Conservation (phyloP, 2,797 vertebrate genomes). For the Anguilla anguilla region DNA sequence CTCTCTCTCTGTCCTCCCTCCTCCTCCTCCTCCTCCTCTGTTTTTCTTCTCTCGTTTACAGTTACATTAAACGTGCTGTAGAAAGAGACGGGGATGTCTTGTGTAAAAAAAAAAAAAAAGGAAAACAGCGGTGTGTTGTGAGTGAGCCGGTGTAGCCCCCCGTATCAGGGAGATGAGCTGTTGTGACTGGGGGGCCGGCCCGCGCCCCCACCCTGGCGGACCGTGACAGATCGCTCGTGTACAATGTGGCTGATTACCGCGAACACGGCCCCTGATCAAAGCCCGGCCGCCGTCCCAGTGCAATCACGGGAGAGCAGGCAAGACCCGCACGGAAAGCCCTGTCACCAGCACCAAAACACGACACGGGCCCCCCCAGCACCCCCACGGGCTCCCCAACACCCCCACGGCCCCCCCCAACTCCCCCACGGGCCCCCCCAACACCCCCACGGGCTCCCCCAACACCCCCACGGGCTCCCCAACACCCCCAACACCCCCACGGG, state of each 20-base stretch:
- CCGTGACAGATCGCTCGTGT: slow-evolving; percentile 36
- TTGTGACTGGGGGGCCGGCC: slow-evolving; percentile 44
- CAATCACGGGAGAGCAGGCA: slow-evolving; percentile 44
- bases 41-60: not conserved
- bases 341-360: slow-evolving; percentile 37
- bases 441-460: slow-evolving; percentile 28
- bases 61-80: slow-evolving; percentile 26
- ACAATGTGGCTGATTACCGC: slow-evolving; percentile 39
- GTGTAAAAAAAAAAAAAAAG: slow-evolving; percentile 29
- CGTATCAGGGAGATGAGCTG: slow-evolving; percentile 33
- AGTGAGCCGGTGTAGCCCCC: slow-evolving; percentile 25
- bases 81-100: not conserved
- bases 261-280: slow-evolving; percentile 51
- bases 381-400: too few species aligned
- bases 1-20: not conserved
- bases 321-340: slow-evolving; percentile 34
- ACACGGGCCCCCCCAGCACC: slow-evolving; percentile 4
- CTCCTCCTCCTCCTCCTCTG: not conserved
- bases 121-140: not conserved
- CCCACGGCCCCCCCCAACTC: slow-evolving; percentile 11
- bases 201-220: slow-evolving; percentile 19
- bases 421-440: slow-evolving; percentile 30
- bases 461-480: too few species aligned
- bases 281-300: slow-evolving; percentile 19
- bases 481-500: not conserved